These are phyloP conservation scores for Aptenodytes patagonicus DNA, from an alignment of 2,113 vertebrate genomes.

Conservation along the genomic window DNA sequence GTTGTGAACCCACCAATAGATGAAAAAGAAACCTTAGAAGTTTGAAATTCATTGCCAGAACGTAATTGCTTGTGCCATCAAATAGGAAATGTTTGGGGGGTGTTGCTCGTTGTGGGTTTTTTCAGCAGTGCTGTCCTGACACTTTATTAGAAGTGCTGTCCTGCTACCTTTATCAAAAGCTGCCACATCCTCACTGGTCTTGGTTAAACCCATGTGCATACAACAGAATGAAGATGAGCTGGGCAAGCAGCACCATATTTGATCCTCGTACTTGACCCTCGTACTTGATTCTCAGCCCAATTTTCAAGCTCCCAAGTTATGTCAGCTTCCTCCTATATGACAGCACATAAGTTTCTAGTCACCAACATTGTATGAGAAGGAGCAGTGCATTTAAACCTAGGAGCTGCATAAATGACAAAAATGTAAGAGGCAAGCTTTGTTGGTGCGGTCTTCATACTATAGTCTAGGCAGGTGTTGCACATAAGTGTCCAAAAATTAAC, in stretches of 20 bases:
- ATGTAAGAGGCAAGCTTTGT: not conserved
- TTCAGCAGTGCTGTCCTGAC: not conserved
- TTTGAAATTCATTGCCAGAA: not conserved
- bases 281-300: not conserved
- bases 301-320: not conserved
- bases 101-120: not conserved
- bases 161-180: not conserved
- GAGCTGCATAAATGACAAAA: not conserved
- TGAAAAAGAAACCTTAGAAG: not conserved
- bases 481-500: not conserved
- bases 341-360: not conserved
- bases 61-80: not conserved
- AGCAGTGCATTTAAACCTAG: not conserved
- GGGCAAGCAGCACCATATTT: not conserved
- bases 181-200: not conserved
- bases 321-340: not conserved
- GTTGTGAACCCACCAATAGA: not conserved
- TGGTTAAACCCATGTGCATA: not conserved
- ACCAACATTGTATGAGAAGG: not conserved
- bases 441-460: not conserved
- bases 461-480: not conserved
- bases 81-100: not conserved
- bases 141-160: too few species aligned
- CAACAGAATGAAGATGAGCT: not conserved
- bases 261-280: not conserved